Base-by-base conservation (phyloP, 2,888 invertebrate genomes). In the Nipponacmea schrenckii region DNA sequence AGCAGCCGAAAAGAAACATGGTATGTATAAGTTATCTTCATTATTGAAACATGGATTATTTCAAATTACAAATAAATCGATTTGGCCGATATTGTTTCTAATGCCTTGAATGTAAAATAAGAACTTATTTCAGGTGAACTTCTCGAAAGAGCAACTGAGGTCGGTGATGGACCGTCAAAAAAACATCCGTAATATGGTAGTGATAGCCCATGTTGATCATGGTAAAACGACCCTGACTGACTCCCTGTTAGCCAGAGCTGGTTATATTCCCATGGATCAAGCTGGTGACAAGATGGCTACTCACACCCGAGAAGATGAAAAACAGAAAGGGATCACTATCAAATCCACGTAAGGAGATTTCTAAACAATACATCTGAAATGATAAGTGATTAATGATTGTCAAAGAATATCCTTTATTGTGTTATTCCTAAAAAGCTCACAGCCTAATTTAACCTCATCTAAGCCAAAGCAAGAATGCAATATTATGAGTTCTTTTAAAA, bases 161-260 rank as follows among this genome's bases (percentile, higher is more conserved):
- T 92, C 89, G 90, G 95, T 98, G 94, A 99, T 99, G 99, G 98
- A 98, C 95, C 95, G 96, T 91, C 97, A 97, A 93, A 93, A 92
- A 92, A 98, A 99, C 90, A 98, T 99, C 92, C 94, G 99, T 90
- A 99, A 99, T 92, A 99, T 99, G 97, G 98, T 98, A 89, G 99
- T 99, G 91, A 99, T 99, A 90, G 99, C 99, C 86, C 99, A 99
- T 92, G 99, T 99, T 85, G 99, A 99, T 92, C 99, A 99, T 91
- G 99, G 99, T 89, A 98, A 98, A 92, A 98, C 99, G 81, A 99
- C 99, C 74, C 91, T 99, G 89, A 99, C 99, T 74, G 99, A 99
- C 92, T 99, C 99, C 81, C 93, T 99, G 88, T 97, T 98, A 80
- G 97, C 98, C 74, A 98, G 98, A 91, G 99, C 98, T 88, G 99